Percentiles rank a stretch among this genome's conserved stretches.
Evolutionary conservation across 2,888 invertebrate species (phyloP).

Genomic region (Hybos culiciformis): DNA sequence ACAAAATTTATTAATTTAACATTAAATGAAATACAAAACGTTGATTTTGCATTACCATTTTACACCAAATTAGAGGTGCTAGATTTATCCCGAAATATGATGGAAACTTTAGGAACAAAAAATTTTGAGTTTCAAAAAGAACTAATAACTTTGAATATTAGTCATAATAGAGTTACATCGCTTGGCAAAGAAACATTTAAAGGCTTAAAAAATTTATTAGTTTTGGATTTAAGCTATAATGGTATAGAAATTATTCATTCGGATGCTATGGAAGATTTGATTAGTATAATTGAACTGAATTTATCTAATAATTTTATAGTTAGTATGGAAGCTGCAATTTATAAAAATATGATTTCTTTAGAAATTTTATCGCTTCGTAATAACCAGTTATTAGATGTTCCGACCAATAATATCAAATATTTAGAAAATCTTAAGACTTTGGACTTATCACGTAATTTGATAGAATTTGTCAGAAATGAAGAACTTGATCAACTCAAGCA

Average conservation of each 20-base stretch:
- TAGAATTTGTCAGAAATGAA: constrained; percentile 55
- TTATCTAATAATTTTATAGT: constrained; percentile 63
- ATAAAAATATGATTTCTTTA: constrained; percentile 54
- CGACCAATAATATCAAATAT: constrained; percentile 51
- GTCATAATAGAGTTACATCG: constrained; percentile 56
- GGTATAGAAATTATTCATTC: constrained; percentile 57
- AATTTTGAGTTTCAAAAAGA: constrained; percentile 68
- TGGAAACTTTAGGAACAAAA: constrained; percentile 63
- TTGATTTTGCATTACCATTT: constrained; percentile 65
- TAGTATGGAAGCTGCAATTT: constrained; percentile 55
- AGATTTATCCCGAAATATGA: constrained; percentile 69
- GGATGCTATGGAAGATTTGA: constrained; percentile 65
- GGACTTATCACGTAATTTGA: constrained; percentile 65
- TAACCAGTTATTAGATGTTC: constrained; percentile 67
- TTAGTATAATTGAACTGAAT: constrained; percentile 57
- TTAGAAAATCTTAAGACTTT: constrained; percentile 55
- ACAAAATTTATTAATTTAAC: constrained; percentile 68
- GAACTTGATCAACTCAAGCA: constrained; percentile 60
- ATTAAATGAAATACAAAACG: constrained; percentile 66
- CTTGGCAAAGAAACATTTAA: constrained; percentile 63
- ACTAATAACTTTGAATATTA: constrained; percentile 61
- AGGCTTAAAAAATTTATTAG: constrained; percentile 51
- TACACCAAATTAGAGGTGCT: constrained; percentile 67
- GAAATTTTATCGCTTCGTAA: constrained; percentile 59
- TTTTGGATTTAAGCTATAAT: constrained; percentile 65